These are phyloP conservation scores for Molossus alvarezi DNA, from an alignment of 2,797 vertebrate genomes.

Conservation along the genomic window DNA sequence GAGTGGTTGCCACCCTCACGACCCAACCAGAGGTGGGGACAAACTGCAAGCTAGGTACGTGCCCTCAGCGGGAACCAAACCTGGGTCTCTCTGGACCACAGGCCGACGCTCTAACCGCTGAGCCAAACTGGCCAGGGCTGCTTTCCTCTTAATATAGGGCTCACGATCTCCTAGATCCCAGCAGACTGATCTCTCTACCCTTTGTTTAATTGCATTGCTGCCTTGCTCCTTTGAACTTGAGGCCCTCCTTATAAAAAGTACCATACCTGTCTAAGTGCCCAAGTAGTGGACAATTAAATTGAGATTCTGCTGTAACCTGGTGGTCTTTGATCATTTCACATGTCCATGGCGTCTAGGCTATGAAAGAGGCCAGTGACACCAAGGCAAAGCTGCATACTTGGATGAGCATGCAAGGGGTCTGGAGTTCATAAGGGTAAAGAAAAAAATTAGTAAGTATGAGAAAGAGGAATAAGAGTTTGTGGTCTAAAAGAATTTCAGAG, in stretches of 20 bases:
- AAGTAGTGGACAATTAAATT: not conserved
- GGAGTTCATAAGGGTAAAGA: not conserved
- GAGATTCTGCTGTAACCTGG: conserved; percentile 67
- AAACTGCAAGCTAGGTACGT: too few relatives aligned
- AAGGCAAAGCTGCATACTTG: not conserved
- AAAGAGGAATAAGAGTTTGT: not conserved
- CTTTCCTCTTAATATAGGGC: too few relatives aligned
- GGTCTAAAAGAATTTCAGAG: conserved; percentile 26
- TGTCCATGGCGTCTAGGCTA: not conserved
- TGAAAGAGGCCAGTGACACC: not conserved
- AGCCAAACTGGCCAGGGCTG: too few relatives aligned
- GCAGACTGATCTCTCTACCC: not conserved
- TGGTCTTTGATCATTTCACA: not conserved
- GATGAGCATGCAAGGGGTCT: not conserved
- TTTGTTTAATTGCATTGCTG: conserved; percentile 21
- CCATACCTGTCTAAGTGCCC: not conserved
- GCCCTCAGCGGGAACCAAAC: too few relatives aligned
- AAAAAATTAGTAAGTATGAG: not conserved
- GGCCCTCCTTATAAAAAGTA: not conserved
- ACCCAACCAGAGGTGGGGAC: too few relatives aligned
- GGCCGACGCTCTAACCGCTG: too few relatives aligned
- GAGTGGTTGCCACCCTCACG: too few relatives aligned
- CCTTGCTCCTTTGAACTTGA: not conserved
- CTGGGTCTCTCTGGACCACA: too few relatives aligned
- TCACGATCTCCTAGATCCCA: not conserved